These are phyloP conservation scores for Anoplolepis gracilipes DNA, from an alignment of 1,140 invertebrate genomes.

Conservation along the genomic window DNA sequence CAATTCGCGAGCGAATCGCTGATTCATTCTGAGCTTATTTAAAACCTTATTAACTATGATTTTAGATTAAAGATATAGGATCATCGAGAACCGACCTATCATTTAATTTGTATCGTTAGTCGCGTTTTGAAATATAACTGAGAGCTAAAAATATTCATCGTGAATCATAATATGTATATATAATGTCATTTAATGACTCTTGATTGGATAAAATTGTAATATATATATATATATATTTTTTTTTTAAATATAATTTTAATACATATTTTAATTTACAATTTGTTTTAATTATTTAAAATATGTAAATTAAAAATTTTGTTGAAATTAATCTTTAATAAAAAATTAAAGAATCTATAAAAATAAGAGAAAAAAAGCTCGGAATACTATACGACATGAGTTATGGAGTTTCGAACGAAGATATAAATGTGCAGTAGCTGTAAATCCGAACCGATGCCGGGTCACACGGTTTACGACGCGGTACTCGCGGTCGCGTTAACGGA, in stretches of 20 bases:
- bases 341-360: not conserved
- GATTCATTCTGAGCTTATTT: slow-evolving; percentile 42
- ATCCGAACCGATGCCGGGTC: not conserved
- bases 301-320: too few relatives aligned
- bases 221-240: too few relatives aligned
- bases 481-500: slow-evolving; percentile 38
- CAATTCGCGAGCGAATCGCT: slow-evolving; percentile 34
- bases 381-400: not conserved
- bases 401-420: not conserved
- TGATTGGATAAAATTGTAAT: not conserved
- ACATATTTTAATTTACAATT: too few relatives aligned
- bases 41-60: slow-evolving; percentile 51
- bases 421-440: slow-evolving; percentile 13
- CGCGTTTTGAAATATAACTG: not conserved
- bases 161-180: not conserved
- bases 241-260: too few relatives aligned
- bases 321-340: not conserved
- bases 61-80: slow-evolving; percentile 17
- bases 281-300: too few relatives aligned
- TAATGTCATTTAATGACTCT: not conserved
- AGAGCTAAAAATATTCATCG: not conserved
- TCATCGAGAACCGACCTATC: not conserved
- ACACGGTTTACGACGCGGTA: slow-evolving; percentile 37
- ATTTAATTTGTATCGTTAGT: slow-evolving; percentile 11
- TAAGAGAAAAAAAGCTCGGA: not conserved